Conservation (phyloP, 2,888 invertebrate species). For the Troides oblongomaculatus region DNA sequence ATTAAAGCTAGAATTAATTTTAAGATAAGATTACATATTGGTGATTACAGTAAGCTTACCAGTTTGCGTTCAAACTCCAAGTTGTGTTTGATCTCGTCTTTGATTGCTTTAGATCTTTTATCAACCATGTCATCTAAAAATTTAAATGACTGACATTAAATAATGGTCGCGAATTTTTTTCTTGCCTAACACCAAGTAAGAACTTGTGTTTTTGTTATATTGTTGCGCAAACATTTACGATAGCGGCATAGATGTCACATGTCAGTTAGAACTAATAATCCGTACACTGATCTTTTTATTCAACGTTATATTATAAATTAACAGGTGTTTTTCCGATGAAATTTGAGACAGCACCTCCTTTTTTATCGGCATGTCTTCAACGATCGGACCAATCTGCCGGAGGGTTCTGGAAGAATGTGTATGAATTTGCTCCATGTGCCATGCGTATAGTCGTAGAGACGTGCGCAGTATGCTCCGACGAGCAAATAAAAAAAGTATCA, state of each 20-base stretch:
- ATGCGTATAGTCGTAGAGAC: no score
- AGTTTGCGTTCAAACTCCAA: conserved; percentile 76
- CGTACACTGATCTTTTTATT: background rate
- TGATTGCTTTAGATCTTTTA: conserved; percentile 72
- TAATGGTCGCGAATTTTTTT: background rate
- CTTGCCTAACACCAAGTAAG: background rate
- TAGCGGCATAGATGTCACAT: conserved; percentile 6
- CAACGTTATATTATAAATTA: background rate
- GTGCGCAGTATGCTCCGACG: no score
- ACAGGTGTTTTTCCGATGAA: background rate
- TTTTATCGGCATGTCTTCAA: no score
- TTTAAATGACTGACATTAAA: conserved; percentile 10
- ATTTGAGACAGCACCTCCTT: background rate
- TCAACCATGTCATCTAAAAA: conserved; percentile 80
- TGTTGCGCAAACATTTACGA: conserved; percentile 4
- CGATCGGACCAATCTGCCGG: no score
- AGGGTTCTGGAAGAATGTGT: no score
- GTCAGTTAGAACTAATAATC: conserved; percentile 7
- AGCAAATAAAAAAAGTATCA: no score
- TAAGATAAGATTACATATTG: conserved; percentile 34
- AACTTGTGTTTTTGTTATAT: conserved; percentile 6
- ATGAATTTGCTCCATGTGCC: no score
- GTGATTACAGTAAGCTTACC: conserved; percentile 56
- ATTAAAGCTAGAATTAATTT: conserved; percentile 34
- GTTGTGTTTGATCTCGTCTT: conserved; percentile 68